Evolutionary conservation across 1,140 invertebrate species (phyloP).

Genomic region (Centruroides sculpturatus): DNA sequence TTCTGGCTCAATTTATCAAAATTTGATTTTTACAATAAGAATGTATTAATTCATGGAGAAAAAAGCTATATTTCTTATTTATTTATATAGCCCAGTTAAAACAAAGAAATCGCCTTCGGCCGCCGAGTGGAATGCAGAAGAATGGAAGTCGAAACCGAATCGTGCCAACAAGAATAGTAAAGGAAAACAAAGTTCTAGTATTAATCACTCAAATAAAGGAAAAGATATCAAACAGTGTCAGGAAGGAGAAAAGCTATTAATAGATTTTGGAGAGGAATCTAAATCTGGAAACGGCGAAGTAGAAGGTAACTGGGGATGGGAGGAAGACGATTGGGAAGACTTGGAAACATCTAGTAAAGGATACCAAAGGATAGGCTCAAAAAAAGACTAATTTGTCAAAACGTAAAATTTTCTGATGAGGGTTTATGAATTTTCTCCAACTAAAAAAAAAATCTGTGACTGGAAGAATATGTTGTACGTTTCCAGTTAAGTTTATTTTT

Average conservation of each 20-base stretch:
- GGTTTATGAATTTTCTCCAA: too few species aligned
- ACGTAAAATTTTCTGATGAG: not conserved
- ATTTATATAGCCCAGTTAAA: not conserved
- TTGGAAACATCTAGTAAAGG: constrained; percentile 6
- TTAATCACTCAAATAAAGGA: not conserved
- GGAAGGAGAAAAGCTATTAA: constrained; percentile 1
- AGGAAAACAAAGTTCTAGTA: not conserved
- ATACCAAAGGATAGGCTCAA: constrained; percentile 11
- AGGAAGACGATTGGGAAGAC: constrained; percentile 1
- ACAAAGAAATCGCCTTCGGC: not conserved
- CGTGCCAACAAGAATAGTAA: not conserved
- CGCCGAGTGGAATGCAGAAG: constrained; percentile 6
- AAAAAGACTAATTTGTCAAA: constrained; percentile 9
- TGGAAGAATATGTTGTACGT: too few species aligned
- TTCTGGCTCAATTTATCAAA: too few species aligned
- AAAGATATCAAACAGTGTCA: constrained; percentile 1
- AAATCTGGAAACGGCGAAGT: not conserved
- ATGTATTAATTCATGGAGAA: too few species aligned
- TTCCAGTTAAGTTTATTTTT: too few species aligned
- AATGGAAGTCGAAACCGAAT: constrained; percentile 2
- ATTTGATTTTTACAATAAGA: too few species aligned
- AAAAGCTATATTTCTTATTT: not conserved
- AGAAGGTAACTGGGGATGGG: not conserved
- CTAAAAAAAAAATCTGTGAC: too few species aligned
- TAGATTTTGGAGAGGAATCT: constrained; percentile 6